These are phyloP conservation scores for Phycodurus eques DNA, from an alignment of 2,113 vertebrate genomes.

Conservation along the genomic window DNA sequence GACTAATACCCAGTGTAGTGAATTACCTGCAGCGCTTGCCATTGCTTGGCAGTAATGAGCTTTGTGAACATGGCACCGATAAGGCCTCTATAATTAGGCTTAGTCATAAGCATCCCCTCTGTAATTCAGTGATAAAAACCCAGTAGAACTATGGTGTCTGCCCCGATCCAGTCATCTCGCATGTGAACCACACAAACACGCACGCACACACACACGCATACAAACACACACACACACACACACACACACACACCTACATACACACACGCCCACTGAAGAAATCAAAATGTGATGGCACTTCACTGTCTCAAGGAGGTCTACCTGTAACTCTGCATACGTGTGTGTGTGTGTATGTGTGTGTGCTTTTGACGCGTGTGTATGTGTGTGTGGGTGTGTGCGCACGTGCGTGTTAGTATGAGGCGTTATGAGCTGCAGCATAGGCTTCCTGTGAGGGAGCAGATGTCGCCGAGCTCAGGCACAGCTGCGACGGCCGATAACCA, in stretches of 20 bases:
- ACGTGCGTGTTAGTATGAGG: conserved; percentile 15
- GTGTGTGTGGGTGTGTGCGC: conserved; percentile 4
- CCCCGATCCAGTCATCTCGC: conserved; percentile 43
- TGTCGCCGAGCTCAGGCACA: conserved; percentile 81
- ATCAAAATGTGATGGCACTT: conserved; percentile 55
- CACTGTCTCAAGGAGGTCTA: conserved; percentile 61
- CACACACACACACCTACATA: conserved; percentile 1
- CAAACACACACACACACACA: conserved; percentile 1
- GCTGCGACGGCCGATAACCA: conserved; percentile 81
- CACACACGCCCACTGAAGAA: conserved; percentile 11
- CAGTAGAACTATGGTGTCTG: conserved; percentile 56
- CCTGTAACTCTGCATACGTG: conserved; percentile 33
- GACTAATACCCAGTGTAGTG: conserved; percentile 67
- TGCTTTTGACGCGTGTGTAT: conserved; percentile 1
- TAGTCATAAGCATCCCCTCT: conserved; percentile 75
- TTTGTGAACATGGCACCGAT: conserved; percentile 73
- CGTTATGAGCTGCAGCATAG: conserved; percentile 55
- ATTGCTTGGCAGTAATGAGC: conserved; percentile 76
- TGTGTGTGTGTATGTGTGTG: conserved; percentile 10
- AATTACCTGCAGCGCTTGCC: conserved; percentile 73
- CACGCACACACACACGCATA: neutral
- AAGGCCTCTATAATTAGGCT: conserved; percentile 78
- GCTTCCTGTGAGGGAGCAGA: conserved; percentile 82
- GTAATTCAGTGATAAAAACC: conserved; percentile 76
- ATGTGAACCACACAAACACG: conserved; percentile 12